phyloP scores from a whole-genome alignment of 2,888 invertebrate species.

The Himalopsyche kuldschensis region DNA sequence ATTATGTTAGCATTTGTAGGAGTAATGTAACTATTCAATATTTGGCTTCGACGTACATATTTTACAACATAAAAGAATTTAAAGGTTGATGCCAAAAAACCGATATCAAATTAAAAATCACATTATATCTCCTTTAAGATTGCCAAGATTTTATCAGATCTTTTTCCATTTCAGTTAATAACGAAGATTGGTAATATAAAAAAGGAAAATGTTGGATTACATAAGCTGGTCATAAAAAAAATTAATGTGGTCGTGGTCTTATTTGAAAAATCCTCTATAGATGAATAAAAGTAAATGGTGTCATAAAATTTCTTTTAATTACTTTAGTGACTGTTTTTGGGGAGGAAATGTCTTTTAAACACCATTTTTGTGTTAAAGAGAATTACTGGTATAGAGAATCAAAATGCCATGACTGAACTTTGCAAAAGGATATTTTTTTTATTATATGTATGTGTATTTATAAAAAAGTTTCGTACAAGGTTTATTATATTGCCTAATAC shows the following conservation, averaged over 20 bases:
- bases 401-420: background rate
- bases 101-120: background rate
- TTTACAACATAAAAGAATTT: background rate
- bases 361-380: background rate
- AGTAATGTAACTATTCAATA: too few relatives aligned
- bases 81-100: background rate
- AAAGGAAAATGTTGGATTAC: background rate
- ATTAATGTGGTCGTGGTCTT: background rate
- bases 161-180: background rate
- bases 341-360: background rate
- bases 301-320: background rate
- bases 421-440: background rate
- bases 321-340: background rate
- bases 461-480: too few relatives aligned
- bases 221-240: background rate
- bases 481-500: too few relatives aligned
- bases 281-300: background rate
- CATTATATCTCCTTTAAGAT: background rate
- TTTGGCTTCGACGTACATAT: too few relatives aligned
- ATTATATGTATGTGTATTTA: too few relatives aligned
- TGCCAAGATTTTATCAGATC: background rate
- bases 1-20: too few relatives aligned
- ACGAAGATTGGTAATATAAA: background rate
- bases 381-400: background rate
- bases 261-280: background rate